Percentiles rank a stretch among this genome's conserved stretches.
Evolutionary conservation across 2,888 invertebrate species (phyloP).

Genomic region (Brenthis hecate): DNA sequence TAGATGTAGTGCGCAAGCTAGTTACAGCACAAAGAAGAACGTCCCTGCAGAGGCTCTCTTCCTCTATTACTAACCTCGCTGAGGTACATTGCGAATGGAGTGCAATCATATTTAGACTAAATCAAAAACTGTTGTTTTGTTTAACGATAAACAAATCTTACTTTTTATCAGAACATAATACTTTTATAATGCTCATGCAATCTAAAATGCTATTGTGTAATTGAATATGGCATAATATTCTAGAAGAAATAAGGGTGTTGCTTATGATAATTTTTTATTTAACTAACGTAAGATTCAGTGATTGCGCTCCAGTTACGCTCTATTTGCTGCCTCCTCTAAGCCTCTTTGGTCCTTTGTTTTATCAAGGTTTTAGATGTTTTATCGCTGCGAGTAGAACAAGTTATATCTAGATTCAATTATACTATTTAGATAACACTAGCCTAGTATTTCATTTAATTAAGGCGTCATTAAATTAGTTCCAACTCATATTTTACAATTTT

Average conservation of each 20-base stretch:
- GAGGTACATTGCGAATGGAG: conserved; percentile 66
- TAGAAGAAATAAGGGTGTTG: neutral
- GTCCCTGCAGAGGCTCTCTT: conserved; percentile 75
- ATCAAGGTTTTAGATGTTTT: conserved; percentile 51
- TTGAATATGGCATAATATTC: too few species aligned
- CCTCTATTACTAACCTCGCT: conserved; percentile 77
- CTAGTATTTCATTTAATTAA: conserved; percentile 24
- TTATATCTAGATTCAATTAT: conserved; percentile 43
- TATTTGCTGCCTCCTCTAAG: conserved; percentile 59
- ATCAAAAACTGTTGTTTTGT: too few species aligned
- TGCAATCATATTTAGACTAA: conserved; percentile 27
- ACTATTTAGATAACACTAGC: conserved; percentile 39
- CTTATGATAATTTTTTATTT: neutral
- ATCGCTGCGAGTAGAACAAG: conserved; percentile 33
- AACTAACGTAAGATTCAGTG: conserved; percentile 48
- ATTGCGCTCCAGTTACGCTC: conserved; percentile 59
- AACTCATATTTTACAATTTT: conserved; percentile 4
- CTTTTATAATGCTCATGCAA: neutral
- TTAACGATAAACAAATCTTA: too few species aligned
- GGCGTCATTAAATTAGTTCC: conserved; percentile 8
- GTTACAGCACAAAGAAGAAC: conserved; percentile 75
- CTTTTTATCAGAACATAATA: too few species aligned
- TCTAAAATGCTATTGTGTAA: conserved; percentile 1
- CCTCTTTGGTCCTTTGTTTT: conserved; percentile 57
- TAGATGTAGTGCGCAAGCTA: conserved; percentile 79